Evolutionary conservation across 2,888 invertebrate genomes (phyloP).

Genomic region (Prosopocoilus inquinatus): DNA sequence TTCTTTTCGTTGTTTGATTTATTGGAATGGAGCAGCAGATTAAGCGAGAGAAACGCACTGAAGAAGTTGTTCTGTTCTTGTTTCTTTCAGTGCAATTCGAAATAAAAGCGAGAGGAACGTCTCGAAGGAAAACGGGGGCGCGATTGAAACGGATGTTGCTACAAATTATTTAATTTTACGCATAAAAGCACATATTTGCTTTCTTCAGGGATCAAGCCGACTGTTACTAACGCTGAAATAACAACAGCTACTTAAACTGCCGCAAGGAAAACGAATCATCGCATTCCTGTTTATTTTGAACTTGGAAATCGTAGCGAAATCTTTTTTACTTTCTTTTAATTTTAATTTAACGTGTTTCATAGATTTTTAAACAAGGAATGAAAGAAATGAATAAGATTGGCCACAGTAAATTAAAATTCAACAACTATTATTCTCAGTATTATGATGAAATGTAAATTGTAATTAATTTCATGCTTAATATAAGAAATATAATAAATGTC

Average conservation of each 20-base stretch:
- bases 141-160: slow-evolving; percentile 37
- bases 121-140: neutral
- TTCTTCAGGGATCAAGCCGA: slow-evolving; percentile 43
- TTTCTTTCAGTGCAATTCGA: neutral
- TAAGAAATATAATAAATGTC: too few species aligned
- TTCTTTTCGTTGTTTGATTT: slow-evolving; percentile 7
- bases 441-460: too few species aligned
- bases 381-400: too few species aligned
- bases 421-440: too few species aligned
- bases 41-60: neutral
- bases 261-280: neutral
- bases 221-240: slow-evolving; percentile 44
- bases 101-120: neutral
- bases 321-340: too few species aligned
- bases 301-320: too few species aligned
- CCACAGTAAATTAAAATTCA: too few species aligned
- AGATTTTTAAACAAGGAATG: too few species aligned
- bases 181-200: slow-evolving; percentile 47
- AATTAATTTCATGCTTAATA: too few species aligned
- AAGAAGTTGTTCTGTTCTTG: neutral
- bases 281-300: too few species aligned
- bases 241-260: slow-evolving; percentile 22
- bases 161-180: slow-evolving; percentile 52
- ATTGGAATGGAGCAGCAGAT: slow-evolving; percentile 1
- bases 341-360: too few species aligned